These are phyloP conservation scores for Planococcus citri DNA, from an alignment of 1,140 invertebrate genomes.

Conservation along the genomic window DNA sequence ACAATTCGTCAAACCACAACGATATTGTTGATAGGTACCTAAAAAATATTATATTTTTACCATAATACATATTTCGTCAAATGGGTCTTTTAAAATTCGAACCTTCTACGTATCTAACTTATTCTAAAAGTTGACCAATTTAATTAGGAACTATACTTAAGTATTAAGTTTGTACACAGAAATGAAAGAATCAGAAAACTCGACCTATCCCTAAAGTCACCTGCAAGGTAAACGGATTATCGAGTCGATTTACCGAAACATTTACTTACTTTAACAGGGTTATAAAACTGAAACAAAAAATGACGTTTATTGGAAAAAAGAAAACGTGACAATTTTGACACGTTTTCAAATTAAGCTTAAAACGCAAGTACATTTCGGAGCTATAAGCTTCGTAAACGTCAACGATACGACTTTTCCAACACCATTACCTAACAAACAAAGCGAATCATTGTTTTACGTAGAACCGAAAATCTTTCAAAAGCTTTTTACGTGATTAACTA, in stretches of 20 bases:
- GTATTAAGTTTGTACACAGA: too few species aligned
- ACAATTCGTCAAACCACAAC: too few species aligned
- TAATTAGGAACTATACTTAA: too few species aligned
- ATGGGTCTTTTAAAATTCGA: too few species aligned
- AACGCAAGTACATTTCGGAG: neutral
- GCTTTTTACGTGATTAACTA: neutral
- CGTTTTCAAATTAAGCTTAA: neutral
- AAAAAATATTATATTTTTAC: too few species aligned
- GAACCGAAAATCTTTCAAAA: neutral
- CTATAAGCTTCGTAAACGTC: too few species aligned
- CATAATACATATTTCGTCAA: too few species aligned
- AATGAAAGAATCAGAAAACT: too few species aligned
- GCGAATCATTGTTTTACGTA: neutral
- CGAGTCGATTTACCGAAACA: neutral
- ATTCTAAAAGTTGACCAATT: too few species aligned
- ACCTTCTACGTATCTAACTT: too few species aligned
- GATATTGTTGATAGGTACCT: too few species aligned
- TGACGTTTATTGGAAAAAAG: neutral
- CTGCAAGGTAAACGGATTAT: neutral
- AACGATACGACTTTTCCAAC: too few species aligned
- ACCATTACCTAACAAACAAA: neutral
- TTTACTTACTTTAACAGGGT: neutral
- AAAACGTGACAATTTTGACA: neutral
- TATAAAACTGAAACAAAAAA: neutral
- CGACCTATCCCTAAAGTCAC: neutral